A percentile compares a stretch with the other conserved stretches of the same genome.
These are phyloP conservation scores for Polymixis flavicincta DNA, from an alignment of 2,888 invertebrate species.

Conservation along the genomic window DNA sequence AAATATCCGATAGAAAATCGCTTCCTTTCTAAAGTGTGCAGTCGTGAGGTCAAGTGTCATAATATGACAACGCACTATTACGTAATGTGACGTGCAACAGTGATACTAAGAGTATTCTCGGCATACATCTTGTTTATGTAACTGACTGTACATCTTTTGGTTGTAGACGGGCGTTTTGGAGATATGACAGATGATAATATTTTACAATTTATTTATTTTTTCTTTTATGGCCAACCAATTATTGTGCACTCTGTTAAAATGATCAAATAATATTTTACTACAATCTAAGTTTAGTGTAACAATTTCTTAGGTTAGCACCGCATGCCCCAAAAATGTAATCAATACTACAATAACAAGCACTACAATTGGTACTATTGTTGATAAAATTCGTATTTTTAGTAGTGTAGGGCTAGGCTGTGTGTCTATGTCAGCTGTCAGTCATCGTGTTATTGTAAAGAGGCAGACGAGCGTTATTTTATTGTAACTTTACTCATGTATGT, in stretches of 20 bases:
- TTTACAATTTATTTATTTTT: too few species aligned
- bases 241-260: too few species aligned
- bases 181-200: background rate
- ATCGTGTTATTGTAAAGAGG: too few species aligned
- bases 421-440: background rate
- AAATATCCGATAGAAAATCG: constrained; percentile 27
- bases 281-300: too few species aligned
- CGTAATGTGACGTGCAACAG: constrained; percentile 48
- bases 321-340: too few species aligned
- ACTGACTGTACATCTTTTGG: constrained; percentile 44
- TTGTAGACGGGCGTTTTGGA: constrained; percentile 32
- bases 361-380: background rate
- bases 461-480: background rate
- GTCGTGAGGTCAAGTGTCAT: constrained; percentile 59
- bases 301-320: too few species aligned
- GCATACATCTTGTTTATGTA: constrained; percentile 46
- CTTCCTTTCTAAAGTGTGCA: constrained; percentile 55
- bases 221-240: too few species aligned
- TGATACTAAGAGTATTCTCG: constrained; percentile 42
- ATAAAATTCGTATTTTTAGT: background rate
- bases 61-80: constrained; percentile 59
- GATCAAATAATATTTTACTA: too few species aligned
- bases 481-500: background rate
- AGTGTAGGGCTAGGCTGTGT: background rate
- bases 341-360: too few species aligned